A percentile compares a stretch with the other conserved stretches of the same genome.
phyloP scores from a whole-genome alignment of 1,140 invertebrate genomes.

The Araneus ventricosus region DNA sequence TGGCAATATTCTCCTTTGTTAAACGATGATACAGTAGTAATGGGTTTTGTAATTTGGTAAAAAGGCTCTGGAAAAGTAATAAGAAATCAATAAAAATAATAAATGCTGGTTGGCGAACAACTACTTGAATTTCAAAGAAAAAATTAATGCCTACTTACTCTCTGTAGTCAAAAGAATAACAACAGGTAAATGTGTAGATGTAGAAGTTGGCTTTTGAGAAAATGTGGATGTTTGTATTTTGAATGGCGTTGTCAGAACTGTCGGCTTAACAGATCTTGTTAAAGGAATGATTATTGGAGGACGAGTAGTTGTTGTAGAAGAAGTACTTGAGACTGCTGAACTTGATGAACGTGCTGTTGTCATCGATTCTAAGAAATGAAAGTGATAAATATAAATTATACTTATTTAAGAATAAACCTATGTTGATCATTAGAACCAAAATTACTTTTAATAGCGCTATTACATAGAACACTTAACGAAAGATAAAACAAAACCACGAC shows the following conservation, averaged over 20 bases:
- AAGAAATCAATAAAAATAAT: neutral
- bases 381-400: neutral
- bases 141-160: neutral
- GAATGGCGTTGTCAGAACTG: slow-evolving; percentile 64
- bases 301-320: slow-evolving; percentile 74
- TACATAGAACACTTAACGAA: too few relatives aligned
- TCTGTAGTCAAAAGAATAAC: slow-evolving; percentile 33
- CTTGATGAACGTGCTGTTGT: slow-evolving; percentile 41
- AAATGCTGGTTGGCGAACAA: neutral
- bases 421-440: too few relatives aligned
- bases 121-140: neutral
- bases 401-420: neutral
- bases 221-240: slow-evolving; percentile 75
- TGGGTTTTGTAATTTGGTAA: slow-evolving; percentile 12
- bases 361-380: slow-evolving; percentile 60
- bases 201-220: slow-evolving; percentile 74
- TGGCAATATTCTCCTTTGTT: slow-evolving; percentile 82
- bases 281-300: slow-evolving; percentile 74
- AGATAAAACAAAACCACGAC: too few relatives aligned
- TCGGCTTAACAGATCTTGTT: slow-evolving; percentile 52
- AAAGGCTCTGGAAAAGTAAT: neutral
- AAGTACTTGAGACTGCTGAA: slow-evolving; percentile 31
- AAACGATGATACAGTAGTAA: slow-evolving; percentile 30
- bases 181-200: slow-evolving; percentile 74
- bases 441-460: too few relatives aligned